These are phyloP conservation scores for Mionectes olivaceus DNA, from an alignment of 2,797 vertebrate genomes.

Conservation along the genomic window DNA sequence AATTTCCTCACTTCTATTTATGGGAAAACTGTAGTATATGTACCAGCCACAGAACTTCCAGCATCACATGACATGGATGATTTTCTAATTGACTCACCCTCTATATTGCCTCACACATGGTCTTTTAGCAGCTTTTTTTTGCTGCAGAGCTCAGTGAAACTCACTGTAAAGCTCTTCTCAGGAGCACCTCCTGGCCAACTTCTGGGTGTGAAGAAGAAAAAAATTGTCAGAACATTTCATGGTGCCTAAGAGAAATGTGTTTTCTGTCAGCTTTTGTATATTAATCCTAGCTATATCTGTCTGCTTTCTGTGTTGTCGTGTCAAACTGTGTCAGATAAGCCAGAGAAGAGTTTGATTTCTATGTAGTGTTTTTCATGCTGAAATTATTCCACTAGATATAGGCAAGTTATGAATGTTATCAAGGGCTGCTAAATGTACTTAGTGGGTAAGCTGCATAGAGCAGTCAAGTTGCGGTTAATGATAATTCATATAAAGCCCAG, in stretches of 20 bases:
- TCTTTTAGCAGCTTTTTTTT: not conserved
- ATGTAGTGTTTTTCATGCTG: not conserved
- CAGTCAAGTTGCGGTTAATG: not conserved
- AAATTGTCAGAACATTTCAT: not conserved
- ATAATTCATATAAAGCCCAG: not conserved
- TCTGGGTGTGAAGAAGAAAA: not conserved
- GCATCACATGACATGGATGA: not conserved
- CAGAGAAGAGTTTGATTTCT: not conserved
- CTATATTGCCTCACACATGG: constrained; percentile 24
- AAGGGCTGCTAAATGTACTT: not conserved
- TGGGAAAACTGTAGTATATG: constrained; percentile 53
- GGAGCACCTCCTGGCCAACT: not conserved
- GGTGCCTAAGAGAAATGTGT: not conserved
- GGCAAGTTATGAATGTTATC: constrained; percentile 4
- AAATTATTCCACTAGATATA: not conserved
- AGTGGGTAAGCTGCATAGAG: not conserved
- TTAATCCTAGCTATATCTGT: not conserved
- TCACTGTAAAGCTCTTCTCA: not conserved
- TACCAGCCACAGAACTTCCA: constrained; percentile 29
- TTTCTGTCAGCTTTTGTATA: not conserved
- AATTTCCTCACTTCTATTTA: constrained; percentile 67
- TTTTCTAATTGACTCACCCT: constrained; percentile 56
- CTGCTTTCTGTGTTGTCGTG: not conserved
- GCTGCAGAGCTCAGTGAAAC: not conserved
- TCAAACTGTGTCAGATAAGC: not conserved